Percentiles rank a stretch among this genome's conserved stretches.
phyloP scores from a whole-genome alignment of 2,888 invertebrate genomes.

The Cataglyphis livida region DNA sequence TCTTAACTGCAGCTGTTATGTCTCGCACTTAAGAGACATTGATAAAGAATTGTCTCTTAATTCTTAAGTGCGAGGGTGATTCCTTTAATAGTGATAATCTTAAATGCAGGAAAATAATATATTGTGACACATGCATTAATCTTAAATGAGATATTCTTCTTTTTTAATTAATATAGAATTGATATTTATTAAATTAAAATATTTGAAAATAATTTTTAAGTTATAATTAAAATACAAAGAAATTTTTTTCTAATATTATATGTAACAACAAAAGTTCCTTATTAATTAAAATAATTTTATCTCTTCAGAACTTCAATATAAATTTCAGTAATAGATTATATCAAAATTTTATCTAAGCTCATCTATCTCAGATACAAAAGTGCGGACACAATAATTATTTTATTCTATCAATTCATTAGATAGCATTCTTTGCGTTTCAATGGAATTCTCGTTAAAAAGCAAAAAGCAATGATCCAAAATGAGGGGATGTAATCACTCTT shows the following conservation, averaged over 20 bases:
- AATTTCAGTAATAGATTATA: background rate
- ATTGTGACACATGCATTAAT: background rate
- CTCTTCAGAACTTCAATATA: background rate
- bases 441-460: slow-evolving; percentile 6
- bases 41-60: slow-evolving; percentile 7
- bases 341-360: background rate
- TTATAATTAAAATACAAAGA: background rate
- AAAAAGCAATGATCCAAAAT: background rate
- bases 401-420: background rate
- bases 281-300: background rate
- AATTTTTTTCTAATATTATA: background rate
- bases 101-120: background rate
- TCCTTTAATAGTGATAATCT: slow-evolving; percentile 15
- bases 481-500: background rate
- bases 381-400: background rate
- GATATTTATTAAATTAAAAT: background rate
- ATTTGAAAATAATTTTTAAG: background rate
- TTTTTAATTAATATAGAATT: background rate
- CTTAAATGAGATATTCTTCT: background rate
- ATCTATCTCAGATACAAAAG: background rate
- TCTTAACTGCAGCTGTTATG: slow-evolving; percentile 3
- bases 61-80: background rate
- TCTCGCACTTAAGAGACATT: slow-evolving; percentile 19
- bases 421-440: background rate
- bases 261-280: background rate